phyloP scores from a whole-genome alignment of 2,888 invertebrate genomes.

The Drosophila rellima region DNA sequence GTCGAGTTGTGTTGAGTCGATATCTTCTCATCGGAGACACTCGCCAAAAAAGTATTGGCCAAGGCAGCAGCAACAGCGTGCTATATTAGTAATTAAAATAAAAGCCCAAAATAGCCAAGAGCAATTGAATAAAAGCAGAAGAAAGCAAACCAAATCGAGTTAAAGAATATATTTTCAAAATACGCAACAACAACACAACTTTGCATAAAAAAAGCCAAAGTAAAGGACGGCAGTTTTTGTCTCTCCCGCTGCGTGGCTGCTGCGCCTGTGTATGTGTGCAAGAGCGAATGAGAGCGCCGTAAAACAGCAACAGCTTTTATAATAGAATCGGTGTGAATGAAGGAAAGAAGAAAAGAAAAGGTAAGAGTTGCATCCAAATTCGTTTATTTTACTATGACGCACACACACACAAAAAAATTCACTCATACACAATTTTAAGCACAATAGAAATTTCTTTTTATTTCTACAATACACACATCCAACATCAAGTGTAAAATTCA shows the following conservation, averaged over 20 bases:
- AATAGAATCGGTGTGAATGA: constrained; percentile 20
- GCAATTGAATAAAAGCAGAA: background rate
- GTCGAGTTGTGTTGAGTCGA: constrained; percentile 49
- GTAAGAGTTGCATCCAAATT: constrained; percentile 62
- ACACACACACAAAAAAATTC: constrained; percentile 13
- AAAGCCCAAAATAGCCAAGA: background rate
- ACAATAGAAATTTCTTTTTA: constrained; percentile 13
- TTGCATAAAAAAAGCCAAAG: constrained; percentile 14
- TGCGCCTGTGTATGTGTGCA: constrained; percentile 14
- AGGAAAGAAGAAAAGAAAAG: constrained; percentile 45
- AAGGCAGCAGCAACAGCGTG: constrained; percentile 35
- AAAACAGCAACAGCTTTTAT: constrained; percentile 39
- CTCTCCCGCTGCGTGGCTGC: constrained; percentile 52
- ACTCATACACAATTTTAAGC: constrained; percentile 11
- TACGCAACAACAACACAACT: constrained; percentile 26
- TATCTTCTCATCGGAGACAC: constrained; percentile 54
- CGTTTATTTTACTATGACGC: constrained; percentile 32
- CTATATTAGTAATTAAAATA: background rate
- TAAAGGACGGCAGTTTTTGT: constrained; percentile 16
- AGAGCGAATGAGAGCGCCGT: constrained; percentile 25
- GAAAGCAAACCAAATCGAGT: constrained; percentile 16
- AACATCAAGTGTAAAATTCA: constrained; percentile 5
- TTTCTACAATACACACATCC: constrained; percentile 14
- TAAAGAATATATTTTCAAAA: constrained; percentile 20
- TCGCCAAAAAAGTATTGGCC: constrained; percentile 57